These are phyloP conservation scores for Nothura maculosa DNA, from an alignment of 2,797 vertebrate species.

Conservation along the genomic window DNA sequence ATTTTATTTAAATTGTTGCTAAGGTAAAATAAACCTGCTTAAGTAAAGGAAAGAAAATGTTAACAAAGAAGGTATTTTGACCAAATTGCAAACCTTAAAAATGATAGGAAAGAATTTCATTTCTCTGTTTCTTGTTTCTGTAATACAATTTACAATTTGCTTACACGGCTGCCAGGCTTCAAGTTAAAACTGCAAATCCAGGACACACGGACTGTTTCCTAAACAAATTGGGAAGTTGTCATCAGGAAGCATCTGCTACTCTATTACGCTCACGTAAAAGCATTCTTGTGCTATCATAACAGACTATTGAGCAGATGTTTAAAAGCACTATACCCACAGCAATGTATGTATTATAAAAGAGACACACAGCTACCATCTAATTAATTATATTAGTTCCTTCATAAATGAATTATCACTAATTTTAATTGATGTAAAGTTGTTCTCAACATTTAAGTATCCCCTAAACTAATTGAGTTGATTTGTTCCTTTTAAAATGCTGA, in stretches of 20 bases:
- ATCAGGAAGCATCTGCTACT: constrained; percentile 79
- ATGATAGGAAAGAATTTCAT: background rate
- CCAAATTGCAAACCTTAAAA: constrained; percentile 39
- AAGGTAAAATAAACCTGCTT: constrained; percentile 23
- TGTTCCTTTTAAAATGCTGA: constrained; percentile 45
- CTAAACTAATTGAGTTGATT: constrained; percentile 49
- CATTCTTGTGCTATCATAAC: constrained; percentile 50
- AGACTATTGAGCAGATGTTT: constrained; percentile 69
- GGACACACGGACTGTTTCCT: constrained; percentile 71
- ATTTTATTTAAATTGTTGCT: constrained; percentile 38
- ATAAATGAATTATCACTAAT: constrained; percentile 66
- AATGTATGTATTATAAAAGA: constrained; percentile 58
- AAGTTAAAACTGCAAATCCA: constrained; percentile 61
- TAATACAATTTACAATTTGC: constrained; percentile 53
- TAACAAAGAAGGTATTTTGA: background rate
- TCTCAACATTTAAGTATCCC: constrained; percentile 57
- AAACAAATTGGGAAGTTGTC: constrained; percentile 75
- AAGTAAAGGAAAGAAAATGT: constrained; percentile 33
- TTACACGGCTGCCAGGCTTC: constrained; percentile 30
- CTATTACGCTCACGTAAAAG: constrained; percentile 68
- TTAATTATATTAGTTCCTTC: constrained; percentile 71
- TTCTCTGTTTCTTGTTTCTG: constrained; percentile 50
- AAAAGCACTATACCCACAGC: constrained; percentile 51
- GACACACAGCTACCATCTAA: constrained; percentile 56
- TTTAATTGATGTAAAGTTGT: constrained; percentile 61